Percentiles rank a stretch among this genome's conserved stretches.
Evolutionary conservation across 2,888 invertebrate species (phyloP).

Genomic region (Heterodera filipjevi): DNA sequence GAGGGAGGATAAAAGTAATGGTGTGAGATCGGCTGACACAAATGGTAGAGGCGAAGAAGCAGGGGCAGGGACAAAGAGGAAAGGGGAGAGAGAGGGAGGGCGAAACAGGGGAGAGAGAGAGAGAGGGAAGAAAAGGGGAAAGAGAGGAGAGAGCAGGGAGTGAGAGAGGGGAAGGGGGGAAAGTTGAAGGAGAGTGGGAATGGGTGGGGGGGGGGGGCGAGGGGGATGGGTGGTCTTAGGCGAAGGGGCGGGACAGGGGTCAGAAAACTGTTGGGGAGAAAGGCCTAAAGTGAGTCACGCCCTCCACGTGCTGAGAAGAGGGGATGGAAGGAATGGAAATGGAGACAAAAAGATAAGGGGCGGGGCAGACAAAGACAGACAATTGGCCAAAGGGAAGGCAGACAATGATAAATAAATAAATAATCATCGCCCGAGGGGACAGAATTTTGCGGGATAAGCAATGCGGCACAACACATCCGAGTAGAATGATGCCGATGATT

Average conservation of each 20-base stretch:
- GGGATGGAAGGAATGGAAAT: background rate
- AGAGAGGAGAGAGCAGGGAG: background rate
- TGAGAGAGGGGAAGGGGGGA: background rate
- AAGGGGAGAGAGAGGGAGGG: background rate
- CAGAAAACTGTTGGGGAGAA: background rate
- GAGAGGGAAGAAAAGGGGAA: background rate
- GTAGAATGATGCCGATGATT: background rate
- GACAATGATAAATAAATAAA: background rate
- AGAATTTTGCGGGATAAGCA: background rate
- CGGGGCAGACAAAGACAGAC: too few relatives aligned
- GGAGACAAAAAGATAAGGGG: background rate
- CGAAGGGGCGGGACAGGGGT: background rate
- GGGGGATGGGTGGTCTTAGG: background rate
- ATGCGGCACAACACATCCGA: background rate
- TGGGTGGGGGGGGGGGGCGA: background rate
- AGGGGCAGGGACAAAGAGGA: background rate
- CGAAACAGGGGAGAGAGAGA: background rate
- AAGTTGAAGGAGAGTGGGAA: background rate
- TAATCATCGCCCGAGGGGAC: background rate
- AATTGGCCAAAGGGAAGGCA: too few relatives aligned
- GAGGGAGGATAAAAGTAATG: too few relatives aligned
- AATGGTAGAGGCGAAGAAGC: too few relatives aligned
- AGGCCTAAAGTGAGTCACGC: background rate
- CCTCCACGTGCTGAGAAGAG: background rate
- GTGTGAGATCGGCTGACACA: too few relatives aligned